Base-by-base conservation (phyloP, 1,140 invertebrate species). In the Zeugodacus cucurbitae region DNA sequence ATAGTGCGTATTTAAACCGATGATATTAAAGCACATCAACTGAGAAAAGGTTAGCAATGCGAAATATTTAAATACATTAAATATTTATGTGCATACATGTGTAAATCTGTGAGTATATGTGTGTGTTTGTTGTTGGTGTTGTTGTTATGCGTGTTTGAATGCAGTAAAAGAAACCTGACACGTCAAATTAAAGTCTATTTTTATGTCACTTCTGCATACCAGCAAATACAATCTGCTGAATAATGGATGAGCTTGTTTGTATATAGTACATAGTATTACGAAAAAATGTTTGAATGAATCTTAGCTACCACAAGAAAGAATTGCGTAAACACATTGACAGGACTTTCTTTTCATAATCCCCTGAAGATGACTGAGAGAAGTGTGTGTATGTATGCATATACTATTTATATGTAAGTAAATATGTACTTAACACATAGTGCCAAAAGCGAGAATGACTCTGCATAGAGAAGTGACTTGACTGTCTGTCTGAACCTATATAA, bases 121-220 rank as follows among this genome's bases (percentile, higher is more conserved):
- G 11, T 22, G 20, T 41, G 37, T 74, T 2, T 54, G 48, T 1
- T 0, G n/a, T n/a, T n/a, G n/a, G 17, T 41, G 20, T n/a, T n/a
- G 67, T 41, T 62, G n/a, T 1, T 2, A 8, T 37, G 67, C 34
- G 34, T 41, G 32, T 5, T 34, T 41, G 34, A 74, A 74, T 41
- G 34, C 34, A 37, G 67, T 0, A 74, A 74, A 37, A 20, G 20
- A 67, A 67, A 34, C 10, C 29, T 67, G 32, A 67, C 64, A 67
- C 64, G 34, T 62, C 67, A 74, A 67, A 67, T 74, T 34, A 37
- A 74, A 74, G 67, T 74, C 67, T 74, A 74, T 74, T 37, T 74
- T 32, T 74, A 74, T 22, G 34, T 22, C 67, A 41, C 67, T 74
- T 74, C 32, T 74, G 67, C 34, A 74, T 22, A 37, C 34, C 67